Percentiles rank a stretch among this genome's conserved stretches.
These are phyloP conservation scores for Gymnodraco acuticeps DNA, from an alignment of 2,797 vertebrate genomes.

Conservation along the genomic window DNA sequence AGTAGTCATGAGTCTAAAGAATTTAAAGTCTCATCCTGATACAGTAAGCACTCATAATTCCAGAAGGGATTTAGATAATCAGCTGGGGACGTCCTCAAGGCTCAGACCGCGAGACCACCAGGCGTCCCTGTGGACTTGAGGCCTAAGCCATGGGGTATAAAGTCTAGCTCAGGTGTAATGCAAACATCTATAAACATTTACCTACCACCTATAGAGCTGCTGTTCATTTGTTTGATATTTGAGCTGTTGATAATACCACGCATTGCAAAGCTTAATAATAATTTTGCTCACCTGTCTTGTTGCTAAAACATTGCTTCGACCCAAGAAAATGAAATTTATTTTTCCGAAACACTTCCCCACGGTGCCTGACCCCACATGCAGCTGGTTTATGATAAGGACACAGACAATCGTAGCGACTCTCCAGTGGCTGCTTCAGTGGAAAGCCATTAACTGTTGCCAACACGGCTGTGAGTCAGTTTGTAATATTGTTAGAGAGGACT, in stretches of 20 bases:
- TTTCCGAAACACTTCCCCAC: not conserved
- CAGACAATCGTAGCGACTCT: conserved; percentile 11
- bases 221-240: not conserved
- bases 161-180: conserved; percentile 10
- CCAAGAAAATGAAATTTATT: not conserved
- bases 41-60: not conserved
- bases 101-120: conserved; percentile 23
- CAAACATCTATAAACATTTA: conserved; percentile 3
- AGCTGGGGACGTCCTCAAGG: not conserved
- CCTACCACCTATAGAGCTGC: not conserved
- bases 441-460: conserved; percentile 41
- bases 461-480: conserved; percentile 35
- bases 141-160: conserved; percentile 25
- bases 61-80: conserved; percentile 28
- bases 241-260: not conserved
- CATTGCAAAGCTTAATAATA: not conserved
- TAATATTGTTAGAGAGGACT: conserved; percentile 46
- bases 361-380: conserved; percentile 18
- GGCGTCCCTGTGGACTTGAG: conserved; percentile 23
- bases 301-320: not conserved
- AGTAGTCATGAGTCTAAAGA: too few species aligned
- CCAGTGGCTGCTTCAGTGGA: conserved; percentile 17
- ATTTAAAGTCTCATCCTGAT: conserved; percentile 11
- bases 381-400: conserved; percentile 3
- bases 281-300: not conserved